Conservation (phyloP, 2,888 invertebrate species). For the Metalampra italica region DNA sequence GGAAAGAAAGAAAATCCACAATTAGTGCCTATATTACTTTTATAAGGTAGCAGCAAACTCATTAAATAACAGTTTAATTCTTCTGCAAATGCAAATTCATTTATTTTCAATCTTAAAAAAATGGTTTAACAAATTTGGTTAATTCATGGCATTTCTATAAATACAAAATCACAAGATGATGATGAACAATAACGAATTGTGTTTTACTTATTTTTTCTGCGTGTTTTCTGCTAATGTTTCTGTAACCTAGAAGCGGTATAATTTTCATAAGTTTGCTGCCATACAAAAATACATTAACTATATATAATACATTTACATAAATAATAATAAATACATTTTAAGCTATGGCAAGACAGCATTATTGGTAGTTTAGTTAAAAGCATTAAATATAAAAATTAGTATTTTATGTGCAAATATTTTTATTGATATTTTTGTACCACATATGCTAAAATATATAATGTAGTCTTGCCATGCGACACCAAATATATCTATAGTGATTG, state of each 20-base stretch:
- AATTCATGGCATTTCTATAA: no score
- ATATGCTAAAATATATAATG: slow-evolving; percentile 33
- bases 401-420: slow-evolving; percentile 3
- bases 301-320: not conserved
- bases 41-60: not conserved
- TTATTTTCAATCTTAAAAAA: not conserved
- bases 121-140: not conserved
- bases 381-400: slow-evolving; percentile 25
- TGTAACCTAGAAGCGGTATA: not conserved
- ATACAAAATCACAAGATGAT: no score
- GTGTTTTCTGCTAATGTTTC: no score
- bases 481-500: not conserved
- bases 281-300: not conserved
- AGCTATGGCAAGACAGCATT: slow-evolving; percentile 55
- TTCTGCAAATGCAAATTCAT: not conserved
- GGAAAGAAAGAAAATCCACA: slow-evolving; percentile 65
- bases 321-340: slow-evolving; percentile 3
- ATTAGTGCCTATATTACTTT: slow-evolving; percentile 41
- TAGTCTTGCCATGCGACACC: slow-evolving; percentile 52
- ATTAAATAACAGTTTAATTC: slow-evolving; percentile 5
- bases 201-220: no score
- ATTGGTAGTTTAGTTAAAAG: slow-evolving; percentile 34
- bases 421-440: not conserved
- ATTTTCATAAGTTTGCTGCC: not conserved
- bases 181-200: no score